These are phyloP conservation scores for Anser cygnoides DNA, from an alignment of 2,113 vertebrate genomes.

Conservation along the genomic window DNA sequence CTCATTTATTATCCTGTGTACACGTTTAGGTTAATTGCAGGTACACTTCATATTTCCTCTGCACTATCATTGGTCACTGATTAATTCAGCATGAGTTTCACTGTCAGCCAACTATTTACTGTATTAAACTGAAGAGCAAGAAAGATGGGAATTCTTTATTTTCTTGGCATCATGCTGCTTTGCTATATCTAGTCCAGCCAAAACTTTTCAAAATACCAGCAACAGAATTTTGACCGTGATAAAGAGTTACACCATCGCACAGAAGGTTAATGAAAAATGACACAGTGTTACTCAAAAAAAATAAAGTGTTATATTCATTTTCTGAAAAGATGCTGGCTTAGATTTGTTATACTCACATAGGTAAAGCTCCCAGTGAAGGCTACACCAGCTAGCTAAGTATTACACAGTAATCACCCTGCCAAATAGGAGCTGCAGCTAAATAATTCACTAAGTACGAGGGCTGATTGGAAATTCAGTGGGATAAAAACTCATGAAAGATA, in stretches of 20 bases:
- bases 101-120: background rate
- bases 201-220: background rate
- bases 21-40: background rate
- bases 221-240: background rate
- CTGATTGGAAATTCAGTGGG: background rate
- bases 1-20: background rate
- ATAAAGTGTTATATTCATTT: background rate
- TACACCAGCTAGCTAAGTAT: background rate
- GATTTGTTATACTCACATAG: background rate
- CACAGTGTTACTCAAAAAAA: background rate
- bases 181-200: background rate
- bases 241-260: background rate
- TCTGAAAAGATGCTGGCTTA: background rate
- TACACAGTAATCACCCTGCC: background rate
- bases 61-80: background rate
- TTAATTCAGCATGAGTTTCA: background rate
- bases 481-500: background rate
- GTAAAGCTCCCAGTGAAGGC: background rate
- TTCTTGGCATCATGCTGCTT: background rate
- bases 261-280: background rate
- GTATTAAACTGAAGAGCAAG: background rate
- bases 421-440: background rate
- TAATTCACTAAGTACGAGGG: background rate
- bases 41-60: background rate
- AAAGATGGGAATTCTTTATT: accelerated